Evolutionary conservation across 2,113 vertebrate species (phyloP), one percentile per base, ranked within the genome.

Genomic region (Cettia cetti): DNA sequence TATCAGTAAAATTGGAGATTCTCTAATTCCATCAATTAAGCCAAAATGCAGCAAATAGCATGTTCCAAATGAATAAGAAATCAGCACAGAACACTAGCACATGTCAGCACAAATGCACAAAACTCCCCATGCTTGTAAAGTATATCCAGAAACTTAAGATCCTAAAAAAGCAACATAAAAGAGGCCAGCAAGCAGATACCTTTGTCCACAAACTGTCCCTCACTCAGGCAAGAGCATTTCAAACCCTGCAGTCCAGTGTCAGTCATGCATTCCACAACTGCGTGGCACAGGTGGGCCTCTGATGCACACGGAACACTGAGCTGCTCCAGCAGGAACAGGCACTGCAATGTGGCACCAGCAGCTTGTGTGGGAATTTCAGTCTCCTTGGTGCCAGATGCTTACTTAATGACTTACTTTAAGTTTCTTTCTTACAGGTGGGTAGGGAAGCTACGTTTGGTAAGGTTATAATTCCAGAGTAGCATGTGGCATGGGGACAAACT

Each of bases 261-360:
- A 79, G 53, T 31, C 52, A 39, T 1, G 14, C 33, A 49, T 52
- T 50, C 31, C 44, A 28, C 61, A 50, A 7, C 15, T 28, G 39
- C 37, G 60, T 37, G 17, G 64, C 42, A 92, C 44, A 90, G 35
- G 44, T 21, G n/a, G 52, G 69, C 37, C 39, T 59, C 56, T 47
- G 54, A 63, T 0, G 10, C 49, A 7, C 26, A 24, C 14, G 9
- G 54, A 44, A 26, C 59, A 45, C 15, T 0, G 0, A 7, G 18
- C 33, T 90, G 71, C 59, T 77, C 71, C 1, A 1, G 22, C 35
- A 63, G 31, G 26, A 57, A 23, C 0, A 54, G 30, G 8, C 76
- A 37, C 54, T 23, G 54, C 47, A 50, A 66, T 10, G 59, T 66
- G 90, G 40, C 68, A 63, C 56, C 19, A 47, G 80, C 71, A 93